Percentiles rank a stretch among this genome's conserved stretches.
phyloP scores from a whole-genome alignment of 2,888 invertebrate genomes.

The Stenichneumon culpator region DNA sequence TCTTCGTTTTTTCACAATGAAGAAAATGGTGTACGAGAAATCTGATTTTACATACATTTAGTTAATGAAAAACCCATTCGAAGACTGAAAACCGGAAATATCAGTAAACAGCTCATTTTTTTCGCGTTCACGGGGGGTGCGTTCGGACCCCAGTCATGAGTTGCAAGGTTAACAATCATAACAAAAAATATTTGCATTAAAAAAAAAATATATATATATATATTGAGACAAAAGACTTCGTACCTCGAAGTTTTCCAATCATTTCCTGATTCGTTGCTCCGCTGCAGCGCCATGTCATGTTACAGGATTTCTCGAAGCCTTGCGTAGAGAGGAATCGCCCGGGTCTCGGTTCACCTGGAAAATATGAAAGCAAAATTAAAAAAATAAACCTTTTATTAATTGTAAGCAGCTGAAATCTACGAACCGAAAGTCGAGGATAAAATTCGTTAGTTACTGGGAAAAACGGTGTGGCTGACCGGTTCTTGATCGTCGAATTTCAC shows the following conservation, averaged over 20 bases:
- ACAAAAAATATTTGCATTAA: no score
- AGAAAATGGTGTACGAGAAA: no score
- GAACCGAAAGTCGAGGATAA: background rate
- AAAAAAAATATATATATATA: background rate
- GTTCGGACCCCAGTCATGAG: no score
- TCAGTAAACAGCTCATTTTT: no score
- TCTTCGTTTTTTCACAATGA: no score
- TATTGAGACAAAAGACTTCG: conserved; percentile 70
- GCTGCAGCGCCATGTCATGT: conserved; percentile 97
- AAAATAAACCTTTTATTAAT: background rate
- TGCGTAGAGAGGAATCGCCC: background rate
- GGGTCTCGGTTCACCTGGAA: conserved; percentile 32
- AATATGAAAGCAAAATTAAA: background rate
- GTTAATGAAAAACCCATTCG: no score
- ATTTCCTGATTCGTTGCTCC: conserved; percentile 94
- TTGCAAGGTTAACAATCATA: no score
- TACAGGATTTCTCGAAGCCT: conserved; percentile 48
- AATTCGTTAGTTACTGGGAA: background rate
- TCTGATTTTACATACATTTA: no score
- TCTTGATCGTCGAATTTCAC: background rate
- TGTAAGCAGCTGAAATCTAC: background rate
- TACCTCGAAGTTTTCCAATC: conserved; percentile 93
- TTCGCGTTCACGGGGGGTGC: no score
- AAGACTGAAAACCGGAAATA: no score
- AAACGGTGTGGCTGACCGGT: background rate